A percentile compares a stretch with the other conserved stretches of the same genome.
These are phyloP conservation scores for Regulus satrapa DNA, from an alignment of 2,113 vertebrate species.

Conservation along the genomic window DNA sequence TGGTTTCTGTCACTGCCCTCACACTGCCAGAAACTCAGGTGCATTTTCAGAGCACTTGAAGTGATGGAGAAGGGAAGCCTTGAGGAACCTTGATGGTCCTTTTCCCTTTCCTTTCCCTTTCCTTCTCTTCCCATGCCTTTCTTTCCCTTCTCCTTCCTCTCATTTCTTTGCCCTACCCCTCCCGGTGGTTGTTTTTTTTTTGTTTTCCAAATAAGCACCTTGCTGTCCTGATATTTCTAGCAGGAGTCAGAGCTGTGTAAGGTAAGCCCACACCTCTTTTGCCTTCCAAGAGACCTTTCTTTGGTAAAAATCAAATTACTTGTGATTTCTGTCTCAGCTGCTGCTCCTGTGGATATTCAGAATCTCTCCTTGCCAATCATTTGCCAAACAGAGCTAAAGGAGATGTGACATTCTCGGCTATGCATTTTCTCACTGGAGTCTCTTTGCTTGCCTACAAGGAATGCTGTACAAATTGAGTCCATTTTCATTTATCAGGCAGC, in stretches of 20 bases:
- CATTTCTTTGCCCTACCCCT: not conserved
- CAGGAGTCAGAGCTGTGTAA: not conserved
- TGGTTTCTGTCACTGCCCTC: not conserved
- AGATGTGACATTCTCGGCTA: not conserved
- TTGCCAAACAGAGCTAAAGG: not conserved
- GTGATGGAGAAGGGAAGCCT: not conserved
- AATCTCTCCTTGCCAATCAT: not conserved
- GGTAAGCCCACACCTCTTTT: not conserved
- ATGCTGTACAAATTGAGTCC: not conserved
- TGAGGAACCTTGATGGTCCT: not conserved
- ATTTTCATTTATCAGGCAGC: not conserved
- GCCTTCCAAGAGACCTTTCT: not conserved
- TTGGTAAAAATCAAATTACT: not conserved
- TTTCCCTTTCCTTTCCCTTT: not conserved
- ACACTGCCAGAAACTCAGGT: not conserved
- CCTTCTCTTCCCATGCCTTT: not conserved
- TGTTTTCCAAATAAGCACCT: not conserved
- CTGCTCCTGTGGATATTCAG: not conserved
- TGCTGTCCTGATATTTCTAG: not conserved
- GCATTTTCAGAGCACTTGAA: not conserved
- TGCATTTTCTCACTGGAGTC: not conserved
- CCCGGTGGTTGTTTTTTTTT: accelerated
- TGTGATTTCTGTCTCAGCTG: not conserved
- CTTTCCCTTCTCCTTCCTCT: too few relatives aligned
- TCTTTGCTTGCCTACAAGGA: not conserved